These are phyloP conservation scores for Drosophila mulleri DNA, from an alignment of 2,888 invertebrate species.

Conservation along the genomic window DNA sequence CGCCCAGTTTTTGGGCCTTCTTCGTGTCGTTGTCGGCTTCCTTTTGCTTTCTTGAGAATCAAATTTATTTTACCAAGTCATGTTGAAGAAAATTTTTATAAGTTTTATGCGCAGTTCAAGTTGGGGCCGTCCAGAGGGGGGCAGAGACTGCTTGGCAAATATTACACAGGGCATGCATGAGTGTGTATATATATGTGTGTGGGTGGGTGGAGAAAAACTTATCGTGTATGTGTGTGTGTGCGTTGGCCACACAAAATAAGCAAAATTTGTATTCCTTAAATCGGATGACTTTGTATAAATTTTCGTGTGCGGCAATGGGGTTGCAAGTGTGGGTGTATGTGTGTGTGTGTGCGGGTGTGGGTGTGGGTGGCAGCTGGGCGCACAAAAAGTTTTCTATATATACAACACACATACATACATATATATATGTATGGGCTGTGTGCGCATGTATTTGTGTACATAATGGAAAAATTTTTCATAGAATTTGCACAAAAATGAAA, in stretches of 20 bases:
- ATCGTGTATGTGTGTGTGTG: constrained; percentile 60
- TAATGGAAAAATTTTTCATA: constrained; percentile 84
- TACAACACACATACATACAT: constrained; percentile 15
- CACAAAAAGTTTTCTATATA: constrained; percentile 65
- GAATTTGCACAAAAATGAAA: constrained; percentile 83
- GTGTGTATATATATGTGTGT: constrained; percentile 23
- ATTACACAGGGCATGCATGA: constrained; percentile 48
- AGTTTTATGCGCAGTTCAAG: constrained; percentile 81
- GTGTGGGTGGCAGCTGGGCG: constrained; percentile 71
- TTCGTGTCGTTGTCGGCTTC: constrained; percentile 62
- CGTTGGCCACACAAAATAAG: constrained; percentile 76
- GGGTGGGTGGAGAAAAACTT: constrained; percentile 44
- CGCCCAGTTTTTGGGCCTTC: constrained; percentile 39
- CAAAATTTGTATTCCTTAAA: constrained; percentile 84
- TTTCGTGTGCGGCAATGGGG: constrained; percentile 80
- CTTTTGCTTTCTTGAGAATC: constrained; percentile 82
- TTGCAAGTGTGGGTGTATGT: constrained; percentile 53
- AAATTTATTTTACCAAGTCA: constrained; percentile 84
- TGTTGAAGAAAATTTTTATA: constrained; percentile 84
- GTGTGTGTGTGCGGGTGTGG: background rate
- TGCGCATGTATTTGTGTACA: constrained; percentile 71
- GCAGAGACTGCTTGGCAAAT: constrained; percentile 51
- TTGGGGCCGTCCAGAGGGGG: constrained; percentile 46
- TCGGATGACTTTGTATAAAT: constrained; percentile 84
- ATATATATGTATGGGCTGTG: constrained; percentile 19